These are phyloP conservation scores for Puntigrus tetrazona DNA, from an alignment of 2,113 vertebrate species.

Conservation along the genomic window DNA sequence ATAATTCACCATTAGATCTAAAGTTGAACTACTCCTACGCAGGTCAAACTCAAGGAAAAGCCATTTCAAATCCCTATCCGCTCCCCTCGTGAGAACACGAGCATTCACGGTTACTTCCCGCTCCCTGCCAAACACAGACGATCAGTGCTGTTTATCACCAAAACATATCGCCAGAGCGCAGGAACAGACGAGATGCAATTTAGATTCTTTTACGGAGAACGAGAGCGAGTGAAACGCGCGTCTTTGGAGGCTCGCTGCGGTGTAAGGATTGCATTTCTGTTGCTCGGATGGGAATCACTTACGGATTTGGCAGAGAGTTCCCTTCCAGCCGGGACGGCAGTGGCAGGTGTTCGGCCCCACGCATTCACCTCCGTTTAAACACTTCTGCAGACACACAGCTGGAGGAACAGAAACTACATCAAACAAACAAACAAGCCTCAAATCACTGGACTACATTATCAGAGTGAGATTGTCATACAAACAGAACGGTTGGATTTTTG, in stretches of 20 bases:
- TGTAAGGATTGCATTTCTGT: neutral
- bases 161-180: neutral
- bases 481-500: neutral
- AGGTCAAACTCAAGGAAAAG: neutral
- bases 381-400: conserved; percentile 79
- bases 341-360: conserved; percentile 70
- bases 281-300: conserved; percentile 63
- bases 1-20: neutral
- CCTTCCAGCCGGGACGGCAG: conserved; percentile 68
- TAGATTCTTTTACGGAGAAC: neutral
- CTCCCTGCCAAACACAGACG: neutral
- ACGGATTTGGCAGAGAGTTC: conserved; percentile 77
- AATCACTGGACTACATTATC: neutral
- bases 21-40: neutral
- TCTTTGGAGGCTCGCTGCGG: neutral
- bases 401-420: neutral
- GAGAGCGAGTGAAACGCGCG: neutral
- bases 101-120: neutral
- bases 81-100: neutral
- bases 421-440: neutral
- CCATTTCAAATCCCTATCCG: neutral
- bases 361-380: conserved; percentile 74
- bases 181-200: conserved; percentile 11
- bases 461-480: neutral
- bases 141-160: neutral